Evolutionary conservation across 2,797 vertebrate genomes (phyloP), one percentile per base, ranked within the genome.

Genomic region (Malurus leucopterus): DNA sequence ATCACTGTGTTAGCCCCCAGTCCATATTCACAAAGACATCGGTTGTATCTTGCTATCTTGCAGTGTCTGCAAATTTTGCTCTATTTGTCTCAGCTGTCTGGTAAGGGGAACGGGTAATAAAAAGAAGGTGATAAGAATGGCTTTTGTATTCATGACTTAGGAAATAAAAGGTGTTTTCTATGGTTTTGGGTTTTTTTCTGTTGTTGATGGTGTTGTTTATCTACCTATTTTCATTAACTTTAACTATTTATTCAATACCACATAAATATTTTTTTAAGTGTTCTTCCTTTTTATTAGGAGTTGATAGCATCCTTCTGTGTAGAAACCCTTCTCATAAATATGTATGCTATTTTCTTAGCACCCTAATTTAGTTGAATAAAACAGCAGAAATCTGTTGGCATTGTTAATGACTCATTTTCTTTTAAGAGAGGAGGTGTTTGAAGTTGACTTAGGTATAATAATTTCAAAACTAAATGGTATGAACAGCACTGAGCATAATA

Each of bases 361-460:
- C 11, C 54, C 65, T 82, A 70, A 84, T 84, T 93, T 93, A 91
- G 36, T 76, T 55, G 50, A 67, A 69, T 72, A 27, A 69, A 79
- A 50, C 29, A 65, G 44, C 46, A 89, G 75, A 87, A 86, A 55
- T 57, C 49, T 91, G 47, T 80, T 94, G 49, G 46, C 16, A 87
- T 93, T 82, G 58, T 89, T 92, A 95, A 92, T 86, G 61, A 90
- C 65, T 88, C 64, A 75, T 76, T 91, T 63, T 93, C 79, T 94
- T 93, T 72, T 53, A 79, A 47, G 46, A 80, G 9, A 32, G 6
- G 32, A 91, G 65, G 36, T 58, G n/a, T 83, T 93, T 93, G 89
- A 94, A 90, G 61, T 89, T 74, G 44, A 53, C 43, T 65, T 82
- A 92, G 62, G 70, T 86, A 65, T 71, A 79, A 73, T 72, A 65